A percentile compares a stretch with the other conserved stretches of the same genome.
These are phyloP conservation scores for Diglossa cyanea DNA, from an alignment of 2,797 vertebrate genomes.

Conservation along the genomic window DNA sequence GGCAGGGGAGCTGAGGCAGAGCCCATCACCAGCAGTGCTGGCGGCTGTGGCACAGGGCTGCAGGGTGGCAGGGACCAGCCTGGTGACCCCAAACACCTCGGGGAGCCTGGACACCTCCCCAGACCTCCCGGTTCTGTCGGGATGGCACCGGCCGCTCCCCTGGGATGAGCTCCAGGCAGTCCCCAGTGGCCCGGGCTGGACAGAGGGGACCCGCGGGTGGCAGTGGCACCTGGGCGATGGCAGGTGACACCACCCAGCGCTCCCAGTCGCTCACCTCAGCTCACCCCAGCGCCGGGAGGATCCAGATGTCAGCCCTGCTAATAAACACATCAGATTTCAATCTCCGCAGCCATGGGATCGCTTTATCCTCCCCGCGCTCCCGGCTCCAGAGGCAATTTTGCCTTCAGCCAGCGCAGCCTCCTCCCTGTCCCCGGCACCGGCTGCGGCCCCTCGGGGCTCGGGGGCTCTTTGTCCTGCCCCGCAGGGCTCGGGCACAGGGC, in stretches of 20 bases:
- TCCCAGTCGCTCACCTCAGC: slow-evolving; percentile 15
- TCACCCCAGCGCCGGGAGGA: slow-evolving; percentile 30
- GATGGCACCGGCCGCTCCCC: background rate
- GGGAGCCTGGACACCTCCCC: rapidly evolving
- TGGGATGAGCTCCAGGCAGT: rapidly evolving
- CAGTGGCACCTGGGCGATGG: rapidly evolving
- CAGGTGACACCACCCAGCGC: background rate
- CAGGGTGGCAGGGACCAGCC: background rate
- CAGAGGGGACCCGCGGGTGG: background rate
- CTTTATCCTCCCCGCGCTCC: slow-evolving; percentile 23
- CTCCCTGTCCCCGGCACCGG: rapidly evolving
- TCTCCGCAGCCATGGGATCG: slow-evolving; percentile 41
- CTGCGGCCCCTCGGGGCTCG: background rate
- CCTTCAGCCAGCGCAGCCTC: background rate
- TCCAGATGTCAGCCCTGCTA: slow-evolving; percentile 51
- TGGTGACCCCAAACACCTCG: background rate
- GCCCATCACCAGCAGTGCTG: rapidly evolving
- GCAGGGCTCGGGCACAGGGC: background rate
- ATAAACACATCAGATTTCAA: slow-evolving; percentile 64
- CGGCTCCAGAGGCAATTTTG: slow-evolving; percentile 18
- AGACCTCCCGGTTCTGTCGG: rapidly evolving
- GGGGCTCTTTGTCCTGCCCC: background rate
- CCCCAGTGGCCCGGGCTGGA: background rate
- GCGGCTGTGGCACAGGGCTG: background rate
- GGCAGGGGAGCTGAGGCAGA: background rate